A percentile compares a stretch with the other conserved stretches of the same genome.
These are phyloP conservation scores for Drosophila gunungcola DNA, from an alignment of 1,140 invertebrate genomes.

Conservation along the genomic window DNA sequence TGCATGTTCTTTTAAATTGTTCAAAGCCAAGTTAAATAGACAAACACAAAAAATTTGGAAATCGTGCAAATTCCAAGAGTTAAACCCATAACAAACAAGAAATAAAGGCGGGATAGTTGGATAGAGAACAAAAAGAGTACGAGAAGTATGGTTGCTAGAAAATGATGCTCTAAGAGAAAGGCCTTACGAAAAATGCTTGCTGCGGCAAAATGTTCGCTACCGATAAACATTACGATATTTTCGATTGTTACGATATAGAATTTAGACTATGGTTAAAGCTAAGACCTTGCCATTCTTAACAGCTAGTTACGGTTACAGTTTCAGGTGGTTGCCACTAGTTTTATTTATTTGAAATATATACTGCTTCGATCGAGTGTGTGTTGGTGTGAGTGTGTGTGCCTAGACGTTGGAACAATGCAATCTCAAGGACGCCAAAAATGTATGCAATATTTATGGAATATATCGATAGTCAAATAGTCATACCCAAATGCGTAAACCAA, in stretches of 20 bases:
- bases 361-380: conserved; percentile 35
- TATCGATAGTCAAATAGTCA: conserved; percentile 64
- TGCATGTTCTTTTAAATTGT: conserved; percentile 16
- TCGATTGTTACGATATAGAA: conserved; percentile 52
- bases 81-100: conserved; percentile 12
- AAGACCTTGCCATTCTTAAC: conserved; percentile 71
- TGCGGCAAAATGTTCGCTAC: conserved; percentile 61
- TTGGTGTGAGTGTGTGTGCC: conserved; percentile 50
- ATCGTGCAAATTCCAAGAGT: conserved; percentile 60
- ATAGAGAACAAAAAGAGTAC: conserved; percentile 27
- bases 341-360: conserved; percentile 20
- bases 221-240: conserved; percentile 53
- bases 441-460: conserved; percentile 72
- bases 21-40: conserved; percentile 11
- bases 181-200: conserved; percentile 66
- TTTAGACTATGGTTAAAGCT: conserved; percentile 68
- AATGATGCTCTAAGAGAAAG: conserved; percentile 61
- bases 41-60: conserved; percentile 46
- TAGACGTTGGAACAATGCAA: conserved; percentile 72
- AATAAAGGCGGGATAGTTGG: conserved; percentile 10
- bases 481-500: conserved; percentile 80
- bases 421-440: conserved; percentile 71
- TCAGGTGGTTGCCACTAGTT: conserved; percentile 62
- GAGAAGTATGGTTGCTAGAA: conserved; percentile 51
- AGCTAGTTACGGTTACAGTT: conserved; percentile 69